Evolutionary conservation across 2,888 invertebrate species (phyloP).

Genomic region (Thumatha senex): DNA sequence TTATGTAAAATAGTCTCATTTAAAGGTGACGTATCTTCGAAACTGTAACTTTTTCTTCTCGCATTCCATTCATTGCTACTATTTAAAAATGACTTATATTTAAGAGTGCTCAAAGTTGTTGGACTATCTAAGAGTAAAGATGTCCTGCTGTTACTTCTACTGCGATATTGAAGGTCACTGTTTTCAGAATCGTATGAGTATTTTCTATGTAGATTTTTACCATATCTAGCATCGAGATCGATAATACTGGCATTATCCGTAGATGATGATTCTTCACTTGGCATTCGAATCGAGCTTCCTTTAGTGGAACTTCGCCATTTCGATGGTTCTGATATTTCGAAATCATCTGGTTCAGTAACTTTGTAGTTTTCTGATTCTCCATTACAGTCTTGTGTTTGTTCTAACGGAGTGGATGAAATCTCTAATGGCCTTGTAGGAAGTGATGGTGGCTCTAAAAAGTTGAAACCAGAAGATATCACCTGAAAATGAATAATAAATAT

Average conservation of each 20-base stretch:
- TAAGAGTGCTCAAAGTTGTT: constrained; percentile 65
- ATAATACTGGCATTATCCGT: constrained; percentile 75
- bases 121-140: constrained; percentile 70
- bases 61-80: constrained; percentile 86
- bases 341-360: constrained; percentile 83
- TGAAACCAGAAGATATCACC: constrained; percentile 76
- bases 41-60: constrained; percentile 90
- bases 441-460: constrained; percentile 62
- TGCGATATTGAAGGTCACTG: constrained; percentile 57
- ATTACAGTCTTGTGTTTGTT: constrained; percentile 57
- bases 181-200: constrained; percentile 66
- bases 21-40: constrained; percentile 76
- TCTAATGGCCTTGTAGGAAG: constrained; percentile 64
- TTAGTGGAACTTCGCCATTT: constrained; percentile 87
- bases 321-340: constrained; percentile 79
- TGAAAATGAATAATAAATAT: constrained; percentile 37
- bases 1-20: constrained; percentile 58
- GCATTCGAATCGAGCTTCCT: constrained; percentile 87
- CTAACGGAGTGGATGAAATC: constrained; percentile 73
- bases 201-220: constrained; percentile 58
- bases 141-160: constrained; percentile 50
- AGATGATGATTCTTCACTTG: constrained; percentile 82
- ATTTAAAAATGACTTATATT: constrained; percentile 72
- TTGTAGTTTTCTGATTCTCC: constrained; percentile 67
- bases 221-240: constrained; percentile 63